A percentile compares a stretch with the other conserved stretches of the same genome.
Evolutionary conservation across 2,113 vertebrate genomes (phyloP).

Genomic region (Alouatta palliata): DNA sequence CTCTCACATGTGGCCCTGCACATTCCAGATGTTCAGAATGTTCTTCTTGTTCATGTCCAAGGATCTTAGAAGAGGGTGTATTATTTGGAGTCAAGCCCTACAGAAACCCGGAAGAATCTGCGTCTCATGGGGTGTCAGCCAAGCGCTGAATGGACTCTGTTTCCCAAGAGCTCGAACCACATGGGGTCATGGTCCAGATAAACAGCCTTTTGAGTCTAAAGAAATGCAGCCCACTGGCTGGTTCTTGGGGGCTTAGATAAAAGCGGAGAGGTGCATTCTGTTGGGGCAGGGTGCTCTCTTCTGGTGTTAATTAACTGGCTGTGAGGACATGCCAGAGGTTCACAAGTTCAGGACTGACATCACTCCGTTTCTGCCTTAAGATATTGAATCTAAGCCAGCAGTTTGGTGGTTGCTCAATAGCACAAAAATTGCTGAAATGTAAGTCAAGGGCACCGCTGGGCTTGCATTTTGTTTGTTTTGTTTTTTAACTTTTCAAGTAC

Average conservation of each 20-base stretch:
- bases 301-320: not conserved
- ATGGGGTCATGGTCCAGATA: accelerated
- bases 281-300: accelerated
- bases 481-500: not conserved
- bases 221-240: accelerated
- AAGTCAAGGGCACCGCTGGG: not conserved
- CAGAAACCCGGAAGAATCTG: not conserved
- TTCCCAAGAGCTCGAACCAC: accelerated
- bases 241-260: accelerated
- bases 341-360: not conserved
- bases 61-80: not conserved
- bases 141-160: not conserved
- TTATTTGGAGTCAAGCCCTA: not conserved
- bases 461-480: not conserved
- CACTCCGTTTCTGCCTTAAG: not conserved
- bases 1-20: not conserved
- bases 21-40: not conserved
- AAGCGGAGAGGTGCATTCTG: accelerated
- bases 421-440: not conserved
- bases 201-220: not conserved
- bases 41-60: accelerated
- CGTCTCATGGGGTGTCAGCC: accelerated
- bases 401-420: conserved; percentile 22
- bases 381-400: not conserved
- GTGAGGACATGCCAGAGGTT: not conserved